These are phyloP conservation scores for Drosophila lacteicornis DNA, from an alignment of 1,140 invertebrate species.

Conservation along the genomic window DNA sequence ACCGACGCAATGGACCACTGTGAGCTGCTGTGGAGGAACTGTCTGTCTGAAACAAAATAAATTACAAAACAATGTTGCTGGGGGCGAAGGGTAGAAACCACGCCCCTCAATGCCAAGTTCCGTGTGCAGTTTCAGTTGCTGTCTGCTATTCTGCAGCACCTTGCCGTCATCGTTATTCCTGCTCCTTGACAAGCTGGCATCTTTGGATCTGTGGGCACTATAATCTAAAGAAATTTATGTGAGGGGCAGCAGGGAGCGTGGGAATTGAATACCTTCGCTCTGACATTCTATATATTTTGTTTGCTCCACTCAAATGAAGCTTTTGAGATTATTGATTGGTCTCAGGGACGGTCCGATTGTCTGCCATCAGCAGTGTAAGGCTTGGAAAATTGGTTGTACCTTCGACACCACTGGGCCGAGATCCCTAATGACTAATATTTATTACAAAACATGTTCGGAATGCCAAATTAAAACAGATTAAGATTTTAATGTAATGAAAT, in stretches of 20 bases:
- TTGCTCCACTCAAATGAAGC: slow-evolving; percentile 64
- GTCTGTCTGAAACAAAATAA: slow-evolving; percentile 81
- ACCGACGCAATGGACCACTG: not conserved
- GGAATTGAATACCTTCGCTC: slow-evolving; percentile 26
- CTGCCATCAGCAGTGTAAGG: slow-evolving; percentile 19
- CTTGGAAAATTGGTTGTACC: not conserved
- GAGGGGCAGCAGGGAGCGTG: slow-evolving; percentile 5
- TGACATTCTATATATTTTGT: slow-evolving; percentile 62
- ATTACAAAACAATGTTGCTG: slow-evolving; percentile 79
- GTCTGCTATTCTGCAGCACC: slow-evolving; percentile 60
- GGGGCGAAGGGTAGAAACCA: not conserved
- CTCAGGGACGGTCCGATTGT: slow-evolving; percentile 10
- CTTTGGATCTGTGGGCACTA: slow-evolving; percentile 69
- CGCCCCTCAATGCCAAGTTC: slow-evolving; percentile 31
- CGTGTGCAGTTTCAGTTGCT: slow-evolving; percentile 48
- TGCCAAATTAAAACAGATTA: not conserved
- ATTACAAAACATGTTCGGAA: not conserved
- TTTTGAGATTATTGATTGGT: slow-evolving; percentile 55
- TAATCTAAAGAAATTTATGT: slow-evolving; percentile 66
- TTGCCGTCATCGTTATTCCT: slow-evolving; percentile 50
- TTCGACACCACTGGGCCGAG: not conserved
- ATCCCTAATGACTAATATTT: not conserved
- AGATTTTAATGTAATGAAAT: slow-evolving; percentile 1
- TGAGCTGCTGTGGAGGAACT: slow-evolving; percentile 52
- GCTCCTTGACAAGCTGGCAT: slow-evolving; percentile 70